Evolutionary conservation across 2,797 vertebrate species (phyloP), one percentile per base, ranked within the genome.

Genomic region (Poliocrania exsul): DNA sequence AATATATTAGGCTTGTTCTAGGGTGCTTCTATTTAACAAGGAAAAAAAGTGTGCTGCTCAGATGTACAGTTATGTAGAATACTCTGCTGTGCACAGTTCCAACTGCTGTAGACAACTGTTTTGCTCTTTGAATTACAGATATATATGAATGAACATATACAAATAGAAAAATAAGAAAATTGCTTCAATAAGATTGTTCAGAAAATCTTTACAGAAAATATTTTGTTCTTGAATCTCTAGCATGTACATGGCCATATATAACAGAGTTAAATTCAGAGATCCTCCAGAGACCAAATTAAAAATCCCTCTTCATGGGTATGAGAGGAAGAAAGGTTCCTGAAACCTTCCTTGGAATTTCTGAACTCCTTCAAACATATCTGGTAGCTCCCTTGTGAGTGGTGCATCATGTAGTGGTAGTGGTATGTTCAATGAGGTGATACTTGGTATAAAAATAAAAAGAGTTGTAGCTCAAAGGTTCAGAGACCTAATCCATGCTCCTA

Each of bases 71-170:
- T 84, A 84, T 91, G 79, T 90, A 96, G 90, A 66, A 92, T 92
- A 91, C 62, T 82, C 94, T 84, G 92, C 94, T 90, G 88, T 96
- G 96, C 96, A 94, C 96, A 97, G 77, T 95, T 97, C 82, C 92
- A 98, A 98, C 97, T 97, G 97, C 97, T 97, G 97, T 96, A 97
- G 96, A 97, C 91, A 92, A 91, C 58, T 86, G 88, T 96, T 95
- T 93, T 95, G 94, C 83, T 97, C 96, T 96, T 94, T 93, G 95
- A 94, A 88, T 71, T 94, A 95, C n/a, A 97, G 60, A 91, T 92
- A 96, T 5, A 40, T 28, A 46, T 60, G 42, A 91, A 96, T 91
- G 23, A 77, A 88, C 92, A 95, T 84, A 93, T 56, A 94, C 17
- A 89, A 95, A 93, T 78, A 94, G 61, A 93, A 94, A 97, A 91